A percentile compares a stretch with the other conserved stretches of the same genome.
phyloP scores from a whole-genome alignment of 53 echinoderm and acorn worm species.

The Paracentrotus lividus region DNA sequence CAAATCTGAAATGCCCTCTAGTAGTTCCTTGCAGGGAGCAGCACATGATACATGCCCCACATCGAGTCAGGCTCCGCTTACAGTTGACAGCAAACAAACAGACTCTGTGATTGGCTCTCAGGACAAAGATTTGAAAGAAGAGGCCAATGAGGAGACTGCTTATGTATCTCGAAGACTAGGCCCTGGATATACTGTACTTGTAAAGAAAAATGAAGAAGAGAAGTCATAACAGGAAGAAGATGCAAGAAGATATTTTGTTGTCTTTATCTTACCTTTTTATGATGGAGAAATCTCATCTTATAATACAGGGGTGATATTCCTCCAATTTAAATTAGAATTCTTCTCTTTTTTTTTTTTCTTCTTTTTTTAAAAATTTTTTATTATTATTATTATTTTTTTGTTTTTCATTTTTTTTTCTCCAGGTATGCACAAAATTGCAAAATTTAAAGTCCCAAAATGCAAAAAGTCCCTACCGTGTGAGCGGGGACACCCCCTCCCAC shows the following conservation, averaged over 20 bases:
- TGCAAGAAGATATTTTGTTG: background rate
- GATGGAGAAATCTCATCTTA: no score
- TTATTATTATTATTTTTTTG: no score
- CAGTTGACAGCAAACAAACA: background rate
- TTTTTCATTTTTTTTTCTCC: no score
- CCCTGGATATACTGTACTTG: conserved; percentile 88
- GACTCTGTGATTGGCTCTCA: conserved; percentile 48
- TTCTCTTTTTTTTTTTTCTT: no score
- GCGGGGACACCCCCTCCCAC: no score
- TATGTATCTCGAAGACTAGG: conserved; percentile 85
- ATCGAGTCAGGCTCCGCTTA: background rate
- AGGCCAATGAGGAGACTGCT: conserved; percentile 55
- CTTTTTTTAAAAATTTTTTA: no score
- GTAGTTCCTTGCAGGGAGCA: background rate
- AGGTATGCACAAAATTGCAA: no score
- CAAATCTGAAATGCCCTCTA: background rate
- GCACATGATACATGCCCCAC: background rate
- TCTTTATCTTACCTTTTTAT: background rate
- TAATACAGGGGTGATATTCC: no score
- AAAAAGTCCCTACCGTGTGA: no score
- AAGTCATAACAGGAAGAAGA: background rate
- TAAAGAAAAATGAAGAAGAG: conserved; percentile 71
- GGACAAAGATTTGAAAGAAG: background rate
- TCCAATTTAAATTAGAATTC: no score
- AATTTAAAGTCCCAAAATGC: no score